These are phyloP conservation scores for Tupaia tana DNA, from an alignment of 2,113 vertebrate genomes.

Conservation along the genomic window DNA sequence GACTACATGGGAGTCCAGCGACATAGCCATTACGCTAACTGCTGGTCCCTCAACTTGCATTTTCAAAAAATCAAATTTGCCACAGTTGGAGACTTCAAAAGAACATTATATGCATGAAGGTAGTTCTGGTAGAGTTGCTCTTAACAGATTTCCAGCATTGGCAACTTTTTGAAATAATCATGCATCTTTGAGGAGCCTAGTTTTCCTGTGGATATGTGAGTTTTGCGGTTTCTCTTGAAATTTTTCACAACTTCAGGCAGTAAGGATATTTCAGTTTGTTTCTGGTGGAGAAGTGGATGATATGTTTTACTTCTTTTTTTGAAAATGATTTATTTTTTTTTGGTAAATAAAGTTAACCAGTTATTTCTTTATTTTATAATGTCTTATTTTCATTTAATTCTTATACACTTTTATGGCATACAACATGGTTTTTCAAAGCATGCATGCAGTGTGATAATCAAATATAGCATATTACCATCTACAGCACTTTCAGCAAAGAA, in stretches of 20 bases:
- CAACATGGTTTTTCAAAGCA: too few species aligned
- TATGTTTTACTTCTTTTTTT: background rate
- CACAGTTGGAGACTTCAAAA: constrained; percentile 55
- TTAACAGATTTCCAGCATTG: background rate
- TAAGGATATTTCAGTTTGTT: background rate
- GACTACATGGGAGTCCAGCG: too few species aligned
- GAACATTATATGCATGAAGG: background rate
- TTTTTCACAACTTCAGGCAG: background rate
- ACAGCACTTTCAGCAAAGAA: too few species aligned
- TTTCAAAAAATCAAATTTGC: constrained; percentile 62
- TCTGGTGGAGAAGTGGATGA: background rate
- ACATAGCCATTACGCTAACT: too few species aligned
- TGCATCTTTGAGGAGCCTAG: constrained; percentile 43
- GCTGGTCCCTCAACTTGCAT: constrained; percentile 25
- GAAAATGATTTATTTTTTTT: constrained; percentile 17
- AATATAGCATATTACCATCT: too few species aligned
- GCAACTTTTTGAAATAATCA: background rate
- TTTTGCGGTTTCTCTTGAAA: constrained; percentile 28
- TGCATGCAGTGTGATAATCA: too few species aligned
- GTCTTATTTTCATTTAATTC: too few species aligned
- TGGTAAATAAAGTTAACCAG: background rate
- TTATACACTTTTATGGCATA: too few species aligned
- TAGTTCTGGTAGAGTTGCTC: constrained; percentile 24
- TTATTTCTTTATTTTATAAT: too few species aligned
- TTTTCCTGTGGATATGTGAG: background rate